Conservation (phyloP, 1,140 invertebrate genomes). For the Drosophila auraria region DNA sequence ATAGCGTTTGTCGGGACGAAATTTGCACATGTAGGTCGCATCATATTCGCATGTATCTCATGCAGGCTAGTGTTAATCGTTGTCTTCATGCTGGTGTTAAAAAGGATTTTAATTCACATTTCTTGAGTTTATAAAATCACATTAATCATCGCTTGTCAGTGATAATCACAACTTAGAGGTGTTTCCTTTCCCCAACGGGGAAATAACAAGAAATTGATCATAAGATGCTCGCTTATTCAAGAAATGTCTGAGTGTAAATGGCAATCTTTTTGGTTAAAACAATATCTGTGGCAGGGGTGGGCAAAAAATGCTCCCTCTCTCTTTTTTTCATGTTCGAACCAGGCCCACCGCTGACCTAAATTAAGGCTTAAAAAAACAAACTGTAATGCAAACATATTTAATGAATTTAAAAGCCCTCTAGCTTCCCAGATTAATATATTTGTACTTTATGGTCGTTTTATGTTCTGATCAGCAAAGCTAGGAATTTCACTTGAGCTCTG, state of each 20-base stretch:
- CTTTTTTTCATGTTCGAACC: no score
- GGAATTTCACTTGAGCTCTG: not conserved
- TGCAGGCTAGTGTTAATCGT: not conserved
- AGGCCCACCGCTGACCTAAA: not conserved
- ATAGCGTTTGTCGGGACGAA: not conserved
- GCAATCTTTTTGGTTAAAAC: no score
- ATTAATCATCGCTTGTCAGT: not conserved
- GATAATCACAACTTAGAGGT: not conserved
- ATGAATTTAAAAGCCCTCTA: not conserved
- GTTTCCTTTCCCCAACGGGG: no score
- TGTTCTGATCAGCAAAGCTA: slow-evolving; percentile 7
- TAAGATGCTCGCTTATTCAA: no score
- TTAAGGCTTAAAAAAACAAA: not conserved
- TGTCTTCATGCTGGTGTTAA: not conserved
- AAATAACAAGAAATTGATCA: no score
- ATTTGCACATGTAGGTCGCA: not conserved
- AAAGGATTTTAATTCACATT: not conserved
- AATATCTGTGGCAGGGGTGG: no score
- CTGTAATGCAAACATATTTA: not conserved
- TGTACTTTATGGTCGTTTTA: slow-evolving; percentile 1
- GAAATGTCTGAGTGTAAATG: no score
- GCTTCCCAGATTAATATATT: not conserved
- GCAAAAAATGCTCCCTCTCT: no score
- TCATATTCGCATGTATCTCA: not conserved
- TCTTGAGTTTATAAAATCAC: not conserved